A percentile compares a stretch with the other conserved stretches of the same genome.
Evolutionary conservation across 2,888 invertebrate species (phyloP).

Genomic region (Elaeidobius kamerunicus): DNA sequence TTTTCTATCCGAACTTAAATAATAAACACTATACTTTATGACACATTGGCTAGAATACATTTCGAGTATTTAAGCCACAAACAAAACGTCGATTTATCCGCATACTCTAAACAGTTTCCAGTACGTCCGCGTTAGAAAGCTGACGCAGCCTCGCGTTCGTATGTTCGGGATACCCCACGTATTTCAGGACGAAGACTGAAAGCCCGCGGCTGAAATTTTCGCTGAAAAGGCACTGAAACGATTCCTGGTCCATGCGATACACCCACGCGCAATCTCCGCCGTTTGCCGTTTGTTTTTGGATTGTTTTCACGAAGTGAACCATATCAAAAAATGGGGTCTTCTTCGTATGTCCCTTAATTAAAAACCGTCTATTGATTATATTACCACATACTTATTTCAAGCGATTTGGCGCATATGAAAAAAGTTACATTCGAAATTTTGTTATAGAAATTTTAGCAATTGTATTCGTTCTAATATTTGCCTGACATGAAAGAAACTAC

Average conservation of each 20-base stretch:
- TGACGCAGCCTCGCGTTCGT: slow-evolving; percentile 10
- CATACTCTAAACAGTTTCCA: slow-evolving; percentile 10
- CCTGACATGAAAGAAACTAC: no score
- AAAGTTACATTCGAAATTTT: no score
- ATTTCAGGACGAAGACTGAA: slow-evolving; percentile 17
- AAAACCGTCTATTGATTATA: no score
- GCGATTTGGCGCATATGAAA: no score
- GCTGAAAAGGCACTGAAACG: slow-evolving; percentile 18
- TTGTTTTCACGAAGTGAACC: slow-evolving; percentile 6
- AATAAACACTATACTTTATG: neutral
- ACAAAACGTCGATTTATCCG: slow-evolving; percentile 12
- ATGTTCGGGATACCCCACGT: neutral
- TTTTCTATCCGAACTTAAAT: neutral
- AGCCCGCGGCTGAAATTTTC: slow-evolving; percentile 14
- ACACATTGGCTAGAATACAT: neutral
- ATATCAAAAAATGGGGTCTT: no score
- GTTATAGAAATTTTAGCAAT: no score
- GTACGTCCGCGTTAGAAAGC: slow-evolving; percentile 8
- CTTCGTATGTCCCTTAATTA: no score
- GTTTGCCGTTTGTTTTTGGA: slow-evolving; percentile 6
- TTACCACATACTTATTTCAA: no score
- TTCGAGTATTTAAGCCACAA: neutral
- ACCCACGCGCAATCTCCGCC: slow-evolving; percentile 15
- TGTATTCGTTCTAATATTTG: no score
- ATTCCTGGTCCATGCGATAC: slow-evolving; percentile 13